Base-by-base conservation (phyloP, 2,797 vertebrate genomes). In the Picus viridis region DNA sequence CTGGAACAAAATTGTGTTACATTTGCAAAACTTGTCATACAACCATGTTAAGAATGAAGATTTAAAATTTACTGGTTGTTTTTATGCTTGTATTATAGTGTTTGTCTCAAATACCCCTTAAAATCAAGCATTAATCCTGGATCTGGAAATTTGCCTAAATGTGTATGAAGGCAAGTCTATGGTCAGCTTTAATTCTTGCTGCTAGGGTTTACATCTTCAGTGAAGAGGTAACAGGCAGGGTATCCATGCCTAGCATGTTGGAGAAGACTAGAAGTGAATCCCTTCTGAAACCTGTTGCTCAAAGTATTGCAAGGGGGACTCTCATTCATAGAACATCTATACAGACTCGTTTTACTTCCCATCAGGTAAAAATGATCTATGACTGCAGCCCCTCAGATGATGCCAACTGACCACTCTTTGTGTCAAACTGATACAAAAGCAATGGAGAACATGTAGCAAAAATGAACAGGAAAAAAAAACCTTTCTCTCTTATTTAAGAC, bases 221-320 rank as follows among this genome's bases (percentile, higher is more conserved):
- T 6, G 5, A 79, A 57, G 22, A 71, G 13, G 18, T 22, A 41
- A 56, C 19, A 58, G 54, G 26, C 7, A 59, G 9, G 49, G 12
- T 1, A 0, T 1, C 9, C 3, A 0, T 41, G 45, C 4, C 12
- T 51, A 32, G 45, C 0, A 0, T 24, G 5, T 36, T 4, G 9
- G n/a, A 64, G 51, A 58, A 49, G 47, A 29, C 32, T 58, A 49
- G 16, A 53, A 64, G 6, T 2, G 5, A 76, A 36, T n/a, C 6
- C 17, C 12, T 65, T 70, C 51, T 2, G 2, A 77, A 70, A 43
- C 14, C 27, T 27, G 3, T 41, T n/a, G 20, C 26, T 57, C 29
- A 30, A 1, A 2, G 9, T 5, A 4, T 6, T 45, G 27, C 14
- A 47, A 57, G 19, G 8, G 56, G 18, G 30, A 6, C 2, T 68